A percentile compares a stretch with the other conserved stretches of the same genome.
Evolutionary conservation across 2,113 vertebrate genomes (phyloP).

Genomic region (Gracilinanus agilis): DNA sequence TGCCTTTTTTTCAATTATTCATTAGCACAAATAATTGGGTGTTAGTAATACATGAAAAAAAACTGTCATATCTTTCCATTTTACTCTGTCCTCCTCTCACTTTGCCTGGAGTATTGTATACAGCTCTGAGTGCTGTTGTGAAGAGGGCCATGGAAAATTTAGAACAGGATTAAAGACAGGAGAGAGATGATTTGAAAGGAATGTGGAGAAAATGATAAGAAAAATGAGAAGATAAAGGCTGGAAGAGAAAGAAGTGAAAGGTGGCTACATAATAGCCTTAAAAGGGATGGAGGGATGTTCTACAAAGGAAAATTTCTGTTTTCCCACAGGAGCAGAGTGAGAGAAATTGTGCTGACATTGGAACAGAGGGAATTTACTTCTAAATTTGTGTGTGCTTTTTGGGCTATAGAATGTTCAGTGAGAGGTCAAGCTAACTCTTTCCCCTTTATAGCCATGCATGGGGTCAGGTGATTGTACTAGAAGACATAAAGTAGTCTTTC

Average conservation of each 20-base stretch:
- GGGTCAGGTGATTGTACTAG: neutral
- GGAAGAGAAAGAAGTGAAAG: neutral
- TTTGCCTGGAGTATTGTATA: conserved; percentile 44
- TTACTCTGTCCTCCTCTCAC: conserved; percentile 55
- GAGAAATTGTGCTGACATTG: neutral
- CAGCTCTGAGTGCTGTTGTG: neutral
- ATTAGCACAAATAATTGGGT: conserved; percentile 71
- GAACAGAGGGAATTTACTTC: neutral
- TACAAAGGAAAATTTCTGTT: conserved; percentile 13
- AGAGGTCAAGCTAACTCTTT: neutral
- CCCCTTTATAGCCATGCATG: conserved; percentile 28
- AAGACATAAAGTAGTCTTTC: neutral
- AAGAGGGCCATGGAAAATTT: conserved; percentile 32
- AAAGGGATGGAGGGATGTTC: neutral
- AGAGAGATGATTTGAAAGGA: conserved; percentile 23
- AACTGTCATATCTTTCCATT: conserved; percentile 55
- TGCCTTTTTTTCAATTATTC: conserved; percentile 76
- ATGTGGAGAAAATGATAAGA: neutral
- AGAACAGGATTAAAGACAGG: conserved; percentile 12
- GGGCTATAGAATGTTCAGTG: conserved; percentile 39
- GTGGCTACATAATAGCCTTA: neutral
- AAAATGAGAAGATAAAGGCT: neutral
- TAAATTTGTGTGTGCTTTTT: conserved; percentile 37
- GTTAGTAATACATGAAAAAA: conserved; percentile 56
- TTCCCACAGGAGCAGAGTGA: neutral